Percentiles rank a stretch among this genome's conserved stretches.
These are phyloP conservation scores for Leptothorax acervorum DNA, from an alignment of 2,888 invertebrate genomes.

Conservation along the genomic window DNA sequence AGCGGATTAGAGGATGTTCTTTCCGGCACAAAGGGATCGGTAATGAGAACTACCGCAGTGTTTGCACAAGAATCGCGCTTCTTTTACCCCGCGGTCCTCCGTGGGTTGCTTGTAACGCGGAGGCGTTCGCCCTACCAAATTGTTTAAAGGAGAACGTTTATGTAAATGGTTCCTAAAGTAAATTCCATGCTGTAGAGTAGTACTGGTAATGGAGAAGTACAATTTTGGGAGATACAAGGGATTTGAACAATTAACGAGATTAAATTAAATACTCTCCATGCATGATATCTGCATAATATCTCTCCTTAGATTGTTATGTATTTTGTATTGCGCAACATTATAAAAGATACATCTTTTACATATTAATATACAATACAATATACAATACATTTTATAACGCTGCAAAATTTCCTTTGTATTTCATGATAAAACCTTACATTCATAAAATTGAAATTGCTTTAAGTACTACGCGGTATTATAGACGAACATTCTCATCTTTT, in stretches of 20 bases:
- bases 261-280: background rate
- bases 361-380: background rate
- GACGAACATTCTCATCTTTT: background rate
- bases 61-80: constrained; percentile 65
- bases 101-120: constrained; percentile 49
- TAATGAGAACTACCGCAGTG: constrained; percentile 64
- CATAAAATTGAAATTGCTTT: background rate
- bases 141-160: constrained; percentile 48
- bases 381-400: background rate
- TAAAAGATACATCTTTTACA: background rate
- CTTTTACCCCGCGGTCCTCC: constrained; percentile 43
- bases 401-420: background rate
- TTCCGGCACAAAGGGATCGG: constrained; percentile 57
- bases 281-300: background rate
- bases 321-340: background rate
- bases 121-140: constrained; percentile 44
- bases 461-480: background rate
- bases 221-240: background rate
- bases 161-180: constrained; percentile 14
- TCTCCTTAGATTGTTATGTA: background rate
- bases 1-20: constrained; percentile 46
- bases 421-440: background rate
- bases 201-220: background rate
- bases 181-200: background rate
- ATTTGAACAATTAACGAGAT: background rate